Percentiles rank a stretch among this genome's conserved stretches.
Conservation (phyloP, 2,888 invertebrate genomes). For the Pyrocoelia pectoralis region DNA sequence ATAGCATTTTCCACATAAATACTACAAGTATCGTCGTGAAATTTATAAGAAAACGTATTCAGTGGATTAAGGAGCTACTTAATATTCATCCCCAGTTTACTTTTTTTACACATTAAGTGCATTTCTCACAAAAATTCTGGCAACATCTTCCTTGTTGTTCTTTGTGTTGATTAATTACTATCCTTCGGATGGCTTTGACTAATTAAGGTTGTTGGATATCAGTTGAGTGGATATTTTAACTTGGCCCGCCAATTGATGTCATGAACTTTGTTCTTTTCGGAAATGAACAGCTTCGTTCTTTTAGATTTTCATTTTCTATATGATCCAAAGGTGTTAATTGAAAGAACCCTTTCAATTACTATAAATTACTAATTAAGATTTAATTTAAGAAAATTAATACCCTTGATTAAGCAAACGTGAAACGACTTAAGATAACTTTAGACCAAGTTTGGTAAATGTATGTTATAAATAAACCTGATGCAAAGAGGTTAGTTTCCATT, state of each 20-base stretch:
- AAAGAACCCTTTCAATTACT: background rate
- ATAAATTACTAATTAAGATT: conserved; percentile 13
- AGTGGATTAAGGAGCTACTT: background rate
- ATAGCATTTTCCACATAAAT: too few relatives aligned
- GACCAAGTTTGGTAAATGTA: background rate
- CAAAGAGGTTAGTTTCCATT: conserved; percentile 2
- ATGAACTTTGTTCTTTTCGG: conserved; percentile 19
- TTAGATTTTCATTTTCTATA: too few relatives aligned
- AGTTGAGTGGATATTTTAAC: conserved; percentile 39
- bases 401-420: conserved; percentile 9
- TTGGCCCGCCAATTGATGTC: conserved; percentile 39
- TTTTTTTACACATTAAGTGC: conserved; percentile 6
- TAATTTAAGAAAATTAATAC: conserved; percentile 4
- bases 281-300: background rate
- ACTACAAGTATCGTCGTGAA: too few relatives aligned
- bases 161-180: conserved; percentile 17
- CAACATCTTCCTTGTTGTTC: conserved; percentile 11
- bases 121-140: conserved; percentile 22
- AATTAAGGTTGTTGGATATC: conserved; percentile 27
- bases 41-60: too few relatives aligned
- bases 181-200: conserved; percentile 21
- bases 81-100: too few relatives aligned
- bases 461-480: background rate
- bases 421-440: conserved; percentile 6
- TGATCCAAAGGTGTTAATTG: too few relatives aligned